Percentiles rank a stretch among this genome's conserved stretches.
These are phyloP conservation scores for Matsumyia berberina DNA, from an alignment of 2,888 invertebrate genomes.

Conservation along the genomic window DNA sequence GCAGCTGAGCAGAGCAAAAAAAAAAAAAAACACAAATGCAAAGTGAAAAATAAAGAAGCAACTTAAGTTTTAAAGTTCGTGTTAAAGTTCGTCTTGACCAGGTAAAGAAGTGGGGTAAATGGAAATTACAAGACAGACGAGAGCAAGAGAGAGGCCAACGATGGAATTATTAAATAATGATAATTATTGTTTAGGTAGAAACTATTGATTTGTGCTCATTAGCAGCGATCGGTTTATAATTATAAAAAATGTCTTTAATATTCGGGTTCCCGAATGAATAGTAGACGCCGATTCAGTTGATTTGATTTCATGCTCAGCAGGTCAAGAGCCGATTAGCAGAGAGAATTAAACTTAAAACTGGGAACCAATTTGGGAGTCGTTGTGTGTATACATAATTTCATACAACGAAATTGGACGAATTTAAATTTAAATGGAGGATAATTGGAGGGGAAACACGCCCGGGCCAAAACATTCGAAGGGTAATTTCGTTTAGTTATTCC, in stretches of 20 bases:
- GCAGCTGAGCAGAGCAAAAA: not conserved
- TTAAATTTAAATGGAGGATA: slow-evolving; percentile 47
- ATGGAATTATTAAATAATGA: slow-evolving; percentile 42
- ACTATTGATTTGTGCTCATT: slow-evolving; percentile 63
- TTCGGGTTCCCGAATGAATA: too few relatives aligned
- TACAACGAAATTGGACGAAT: slow-evolving; percentile 29
- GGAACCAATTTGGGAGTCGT: slow-evolving; percentile 11
- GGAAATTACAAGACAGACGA: not conserved
- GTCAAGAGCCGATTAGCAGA: slow-evolving; percentile 63
- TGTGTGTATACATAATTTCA: slow-evolving; percentile 15
- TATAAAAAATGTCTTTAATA: slow-evolving; percentile 24
- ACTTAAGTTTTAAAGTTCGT: slow-evolving; percentile 17
- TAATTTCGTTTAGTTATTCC: not conserved
- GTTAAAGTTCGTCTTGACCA: slow-evolving; percentile 14
- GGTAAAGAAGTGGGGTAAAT: slow-evolving; percentile 9
- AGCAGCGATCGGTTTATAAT: slow-evolving; percentile 54
- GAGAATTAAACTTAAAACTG: slow-evolving; percentile 14
- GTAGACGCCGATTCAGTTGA: slow-evolving; percentile 43
- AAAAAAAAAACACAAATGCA: not conserved
- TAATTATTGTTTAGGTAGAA: slow-evolving; percentile 54
- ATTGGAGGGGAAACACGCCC: slow-evolving; percentile 5
- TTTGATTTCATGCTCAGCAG: slow-evolving; percentile 56
- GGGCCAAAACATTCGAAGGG: not conserved
- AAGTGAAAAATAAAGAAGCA: slow-evolving; percentile 5
- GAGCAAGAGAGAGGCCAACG: not conserved